Evolutionary conservation across 2,888 invertebrate species (phyloP), one percentile per base, ranked within the genome.

Genomic region (Agonopterix heracliana): DNA sequence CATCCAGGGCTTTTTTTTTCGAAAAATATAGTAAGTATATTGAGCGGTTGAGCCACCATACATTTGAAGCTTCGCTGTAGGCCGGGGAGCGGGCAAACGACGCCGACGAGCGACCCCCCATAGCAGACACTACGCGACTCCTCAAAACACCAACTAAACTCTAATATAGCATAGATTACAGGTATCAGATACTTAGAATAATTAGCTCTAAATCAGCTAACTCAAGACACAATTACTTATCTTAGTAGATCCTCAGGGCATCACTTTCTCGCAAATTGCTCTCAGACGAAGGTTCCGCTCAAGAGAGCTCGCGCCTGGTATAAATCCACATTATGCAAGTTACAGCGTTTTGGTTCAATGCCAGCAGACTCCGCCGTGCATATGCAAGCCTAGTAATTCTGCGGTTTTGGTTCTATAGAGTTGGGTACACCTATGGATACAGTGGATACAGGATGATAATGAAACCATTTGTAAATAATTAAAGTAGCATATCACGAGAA

Each of bases 341-440:
- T 71, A 82, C 82, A 82, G 68, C 78, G 74, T 76, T 80, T 84
- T 87, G 87, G 85, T 81, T 74, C 80, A 70, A 63, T 85, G 86
- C 86, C 85, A 87, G 78, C 76, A 74, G 77, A 73, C 75, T 61
- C 56, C 64, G 60, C 52, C 56, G 49, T 58, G 56, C 56, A 59
- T 63, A 61, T 60, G 57, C 54, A 64, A 61, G 54, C 48, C 50
- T 51, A 50, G 53, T 61, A 60, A 63, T 59, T 61, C 53, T 56
- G 56, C 54, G 55, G 57, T 57, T 54, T 48, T 1, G 34, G 14
- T 12, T 51, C 47, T 50, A 44, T 44, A 48, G 51, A 49, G 34
- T 45, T 46, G 41, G 36, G 36, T 35, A 9, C 43, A n/a, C 9
- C n/a, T 11, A 14, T n/a, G n/a, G n/a, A n/a, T 44, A 44, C 4